These are phyloP conservation scores for Cyphomyrus discorhynchus DNA, from an alignment of 2,113 vertebrate species.

Conservation along the genomic window DNA sequence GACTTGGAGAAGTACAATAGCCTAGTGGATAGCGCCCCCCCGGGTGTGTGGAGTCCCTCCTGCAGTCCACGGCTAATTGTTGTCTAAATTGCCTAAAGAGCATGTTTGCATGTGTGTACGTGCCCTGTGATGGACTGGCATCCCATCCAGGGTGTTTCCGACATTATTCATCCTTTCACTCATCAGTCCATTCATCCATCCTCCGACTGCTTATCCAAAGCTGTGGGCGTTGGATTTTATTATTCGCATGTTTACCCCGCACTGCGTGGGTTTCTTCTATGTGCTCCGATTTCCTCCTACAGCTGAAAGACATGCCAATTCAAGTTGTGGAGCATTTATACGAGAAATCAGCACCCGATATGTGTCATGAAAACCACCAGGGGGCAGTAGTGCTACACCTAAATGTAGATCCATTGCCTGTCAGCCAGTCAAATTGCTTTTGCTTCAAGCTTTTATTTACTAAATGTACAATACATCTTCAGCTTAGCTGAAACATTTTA, in stretches of 20 bases:
- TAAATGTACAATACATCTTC: neutral
- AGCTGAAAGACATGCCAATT: neutral
- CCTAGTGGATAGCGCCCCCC: neutral
- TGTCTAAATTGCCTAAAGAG: neutral
- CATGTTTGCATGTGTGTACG: neutral
- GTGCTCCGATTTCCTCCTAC: neutral
- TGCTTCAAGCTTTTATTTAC: neutral
- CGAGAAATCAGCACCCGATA: neutral
- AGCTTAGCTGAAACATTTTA: neutral
- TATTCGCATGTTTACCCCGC: neutral
- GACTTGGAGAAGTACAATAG: neutral
- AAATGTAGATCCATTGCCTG: neutral
- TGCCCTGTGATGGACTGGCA: neutral
- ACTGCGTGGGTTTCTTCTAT: neutral
- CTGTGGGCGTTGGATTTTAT: neutral
- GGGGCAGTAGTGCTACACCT: neutral
- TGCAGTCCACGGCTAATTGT: neutral
- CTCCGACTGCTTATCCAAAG: neutral
- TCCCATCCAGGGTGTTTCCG: neutral
- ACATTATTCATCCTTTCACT: neutral
- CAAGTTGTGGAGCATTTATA: neutral
- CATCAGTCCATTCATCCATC: neutral
- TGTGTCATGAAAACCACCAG: neutral
- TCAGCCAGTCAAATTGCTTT: neutral
- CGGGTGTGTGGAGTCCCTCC: neutral